These are phyloP conservation scores for Erythrocercus mccallii DNA, from an alignment of 2,113 vertebrate species.

Conservation along the genomic window DNA sequence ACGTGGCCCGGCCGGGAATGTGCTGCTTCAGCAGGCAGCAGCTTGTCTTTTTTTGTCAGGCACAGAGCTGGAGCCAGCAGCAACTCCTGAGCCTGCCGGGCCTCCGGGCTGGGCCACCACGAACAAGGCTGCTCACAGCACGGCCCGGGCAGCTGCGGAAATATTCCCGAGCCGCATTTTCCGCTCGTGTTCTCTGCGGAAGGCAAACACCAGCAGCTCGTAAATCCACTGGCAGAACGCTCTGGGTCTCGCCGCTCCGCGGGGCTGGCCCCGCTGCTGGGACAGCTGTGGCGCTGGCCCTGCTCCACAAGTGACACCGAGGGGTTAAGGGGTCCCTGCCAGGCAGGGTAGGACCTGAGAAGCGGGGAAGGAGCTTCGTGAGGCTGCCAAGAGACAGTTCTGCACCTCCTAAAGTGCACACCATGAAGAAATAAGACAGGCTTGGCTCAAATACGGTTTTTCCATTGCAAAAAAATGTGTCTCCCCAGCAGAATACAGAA, in stretches of 20 bases:
- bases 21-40: slow-evolving; percentile 61
- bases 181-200: background rate
- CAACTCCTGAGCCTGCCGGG: background rate
- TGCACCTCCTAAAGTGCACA: background rate
- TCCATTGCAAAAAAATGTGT: background rate
- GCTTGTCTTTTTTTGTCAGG: background rate
- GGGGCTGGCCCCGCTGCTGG: accelerated
- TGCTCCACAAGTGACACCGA: accelerated
- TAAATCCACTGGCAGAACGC: background rate
- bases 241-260: accelerated
- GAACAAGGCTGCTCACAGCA: slow-evolving; percentile 48
- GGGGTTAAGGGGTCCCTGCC: background rate
- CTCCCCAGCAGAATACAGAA: background rate
- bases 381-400: background rate
- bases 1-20: slow-evolving; percentile 19
- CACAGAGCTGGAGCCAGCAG: background rate
- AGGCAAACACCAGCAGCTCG: slow-evolving; percentile 32
- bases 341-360: background rate
- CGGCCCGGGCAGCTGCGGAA: slow-evolving; percentile 32
- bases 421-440: background rate
- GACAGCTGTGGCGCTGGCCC: background rate
- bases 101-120: background rate
- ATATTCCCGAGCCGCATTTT: slow-evolving; percentile 33
- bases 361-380: background rate
- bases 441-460: background rate